phyloP scores from a whole-genome alignment of 2,888 invertebrate genomes.

The Drosophila nr. medialis region DNA sequence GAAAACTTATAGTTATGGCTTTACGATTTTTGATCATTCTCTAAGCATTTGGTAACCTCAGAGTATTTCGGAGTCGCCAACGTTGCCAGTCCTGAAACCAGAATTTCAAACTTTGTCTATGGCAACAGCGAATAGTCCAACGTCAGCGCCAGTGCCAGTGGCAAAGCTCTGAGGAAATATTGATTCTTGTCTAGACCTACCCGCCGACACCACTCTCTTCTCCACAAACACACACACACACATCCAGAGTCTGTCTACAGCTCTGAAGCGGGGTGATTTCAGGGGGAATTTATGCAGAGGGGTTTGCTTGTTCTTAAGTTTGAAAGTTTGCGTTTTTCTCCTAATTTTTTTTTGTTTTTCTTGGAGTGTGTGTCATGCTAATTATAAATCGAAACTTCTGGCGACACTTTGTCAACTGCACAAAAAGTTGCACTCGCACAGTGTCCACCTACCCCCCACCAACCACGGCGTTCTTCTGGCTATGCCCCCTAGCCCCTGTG shows the following conservation, averaged over 20 bases:
- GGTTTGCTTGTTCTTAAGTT: conserved; percentile 41
- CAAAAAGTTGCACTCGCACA: conserved; percentile 41
- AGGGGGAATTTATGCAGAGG: background rate
- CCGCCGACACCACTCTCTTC: background rate
- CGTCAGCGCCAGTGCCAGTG: conserved; percentile 9
- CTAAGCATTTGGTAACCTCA: background rate
- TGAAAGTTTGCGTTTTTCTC: conserved; percentile 62
- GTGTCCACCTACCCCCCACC: background rate
- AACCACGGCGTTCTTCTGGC: background rate
- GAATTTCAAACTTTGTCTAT: conserved; percentile 69
- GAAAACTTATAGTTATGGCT: background rate
- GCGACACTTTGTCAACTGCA: conserved; percentile 78
- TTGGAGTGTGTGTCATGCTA: conserved; percentile 77
- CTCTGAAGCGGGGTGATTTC: background rate
- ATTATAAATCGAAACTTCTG: conserved; percentile 79
- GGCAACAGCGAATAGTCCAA: conserved; percentile 6
- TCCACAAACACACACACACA: background rate
- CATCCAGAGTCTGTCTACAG: conserved; percentile 14
- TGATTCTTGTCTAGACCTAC: conserved; percentile 61
- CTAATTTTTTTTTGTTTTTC: conserved; percentile 65
- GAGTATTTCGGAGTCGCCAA: conserved; percentile 30
- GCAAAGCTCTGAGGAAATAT: conserved; percentile 67
- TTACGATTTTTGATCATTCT: background rate
- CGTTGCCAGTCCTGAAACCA: conserved; percentile 51
- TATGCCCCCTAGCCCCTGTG: background rate